These are phyloP conservation scores for Standfussiana lucernea DNA, from an alignment of 2,888 invertebrate species.

Conservation along the genomic window DNA sequence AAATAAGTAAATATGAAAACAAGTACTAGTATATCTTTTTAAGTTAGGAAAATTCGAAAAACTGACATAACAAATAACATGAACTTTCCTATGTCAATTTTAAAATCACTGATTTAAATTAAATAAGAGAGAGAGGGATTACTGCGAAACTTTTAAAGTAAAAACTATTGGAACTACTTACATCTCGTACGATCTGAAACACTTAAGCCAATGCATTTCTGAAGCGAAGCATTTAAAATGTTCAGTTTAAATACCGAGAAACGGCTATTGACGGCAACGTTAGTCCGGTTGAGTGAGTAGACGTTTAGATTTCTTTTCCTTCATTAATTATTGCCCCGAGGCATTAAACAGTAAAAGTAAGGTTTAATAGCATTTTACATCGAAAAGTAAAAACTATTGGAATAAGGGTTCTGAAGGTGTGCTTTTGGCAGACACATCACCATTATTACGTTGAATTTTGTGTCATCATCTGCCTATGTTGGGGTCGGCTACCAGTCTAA, in stretches of 20 bases:
- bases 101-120: not conserved
- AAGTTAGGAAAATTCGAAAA: not conserved
- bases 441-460: not conserved
- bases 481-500: not conserved
- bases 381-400: not conserved
- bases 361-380: not conserved
- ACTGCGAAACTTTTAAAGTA: not conserved
- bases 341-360: not conserved
- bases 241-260: slow-evolving; percentile 40
- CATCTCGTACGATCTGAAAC: slow-evolving; percentile 25
- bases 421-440: not conserved
- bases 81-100: not conserved
- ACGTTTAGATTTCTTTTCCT: slow-evolving; percentile 13
- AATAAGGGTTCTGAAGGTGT: not conserved
- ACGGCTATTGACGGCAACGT: slow-evolving; percentile 15
- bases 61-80: not conserved
- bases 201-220: slow-evolving; percentile 54
- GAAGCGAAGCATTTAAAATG: slow-evolving; percentile 47
- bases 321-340: slow-evolving; percentile 14
- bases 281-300: slow-evolving; percentile 12
- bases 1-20: not conserved
- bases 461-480: not conserved
- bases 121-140: not conserved
- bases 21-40: not conserved
- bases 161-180: slow-evolving; percentile 17